Conservation (phyloP, 2,888 invertebrate genomes). For the Pristionchus arcanus region DNA sequence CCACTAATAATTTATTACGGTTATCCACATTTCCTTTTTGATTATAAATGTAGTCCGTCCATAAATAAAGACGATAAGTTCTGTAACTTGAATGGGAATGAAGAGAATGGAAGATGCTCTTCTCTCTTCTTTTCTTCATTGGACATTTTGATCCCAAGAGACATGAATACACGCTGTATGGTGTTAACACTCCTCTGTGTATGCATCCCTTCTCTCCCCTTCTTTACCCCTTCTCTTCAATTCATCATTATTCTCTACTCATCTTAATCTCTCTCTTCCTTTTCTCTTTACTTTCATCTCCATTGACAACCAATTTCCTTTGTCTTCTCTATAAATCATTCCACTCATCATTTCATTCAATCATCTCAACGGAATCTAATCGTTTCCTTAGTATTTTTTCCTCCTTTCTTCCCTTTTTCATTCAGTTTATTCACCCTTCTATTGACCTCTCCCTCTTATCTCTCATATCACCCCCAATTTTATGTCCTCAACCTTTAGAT, state of each 20-base stretch:
- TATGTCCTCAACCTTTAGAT: background rate
- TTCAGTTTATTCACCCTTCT: slow-evolving; percentile 3
- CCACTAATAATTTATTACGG: slow-evolving; percentile 19
- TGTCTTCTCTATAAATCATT: background rate
- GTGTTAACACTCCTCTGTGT: background rate
- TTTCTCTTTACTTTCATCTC: background rate
- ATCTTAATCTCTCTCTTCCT: background rate
- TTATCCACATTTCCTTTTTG: background rate
- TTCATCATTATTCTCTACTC: background rate
- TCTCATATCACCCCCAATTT: background rate
- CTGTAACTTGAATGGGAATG: background rate
- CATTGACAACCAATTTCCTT: background rate
- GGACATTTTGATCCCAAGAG: background rate
- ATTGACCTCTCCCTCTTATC: background rate
- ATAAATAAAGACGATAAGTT: background rate
- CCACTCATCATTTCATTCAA: background rate
- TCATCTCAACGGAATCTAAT: background rate
- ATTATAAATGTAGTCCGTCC: background rate
- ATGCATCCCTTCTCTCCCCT: slow-evolving; percentile 1
- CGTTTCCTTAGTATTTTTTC: background rate
- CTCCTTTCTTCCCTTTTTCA: background rate
- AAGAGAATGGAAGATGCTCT: background rate
- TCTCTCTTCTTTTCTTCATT: slow-evolving; percentile 15
- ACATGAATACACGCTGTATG: background rate
- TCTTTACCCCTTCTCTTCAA: slow-evolving; percentile 29